Evolutionary conservation across 1,140 invertebrate species (phyloP).

Genomic region (Prorops nasuta): DNA sequence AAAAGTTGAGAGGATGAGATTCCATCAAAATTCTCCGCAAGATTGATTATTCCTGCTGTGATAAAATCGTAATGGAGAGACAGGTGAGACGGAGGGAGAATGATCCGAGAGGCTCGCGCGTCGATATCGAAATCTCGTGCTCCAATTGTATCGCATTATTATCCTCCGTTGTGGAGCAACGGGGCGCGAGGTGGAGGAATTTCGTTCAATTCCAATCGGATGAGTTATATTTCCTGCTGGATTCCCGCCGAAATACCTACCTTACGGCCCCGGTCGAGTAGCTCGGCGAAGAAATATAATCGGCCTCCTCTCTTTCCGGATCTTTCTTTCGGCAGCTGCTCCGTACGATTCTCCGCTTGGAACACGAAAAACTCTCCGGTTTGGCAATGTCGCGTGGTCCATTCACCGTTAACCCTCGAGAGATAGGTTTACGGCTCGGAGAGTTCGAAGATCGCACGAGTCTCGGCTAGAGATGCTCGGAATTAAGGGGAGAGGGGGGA

Average conservation of each 20-base stretch:
- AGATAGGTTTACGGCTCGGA: slow-evolving; percentile 20
- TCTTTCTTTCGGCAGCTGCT: too few relatives aligned
- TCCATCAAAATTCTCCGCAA: too few relatives aligned
- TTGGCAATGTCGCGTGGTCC: slow-evolving; percentile 24
- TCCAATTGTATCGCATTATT: too few relatives aligned
- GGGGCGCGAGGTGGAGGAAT: background rate
- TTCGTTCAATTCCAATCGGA: background rate
- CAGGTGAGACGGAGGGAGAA: background rate
- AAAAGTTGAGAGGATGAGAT: too few relatives aligned
- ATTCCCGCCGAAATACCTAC: slow-evolving; percentile 1
- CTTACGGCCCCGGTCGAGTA: slow-evolving; percentile 10
- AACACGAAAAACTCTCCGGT: slow-evolving; percentile 22
- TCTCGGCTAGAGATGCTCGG: slow-evolving; percentile 2
- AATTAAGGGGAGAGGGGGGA: background rate
- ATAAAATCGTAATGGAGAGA: background rate
- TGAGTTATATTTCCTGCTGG: background rate
- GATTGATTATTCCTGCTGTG: too few relatives aligned
- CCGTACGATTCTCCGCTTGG: too few relatives aligned
- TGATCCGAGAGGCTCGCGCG: too few relatives aligned
- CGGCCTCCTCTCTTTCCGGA: slow-evolving; percentile 9
- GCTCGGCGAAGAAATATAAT: slow-evolving; percentile 14
- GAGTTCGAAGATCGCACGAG: slow-evolving; percentile 12
- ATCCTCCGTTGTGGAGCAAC: too few relatives aligned
- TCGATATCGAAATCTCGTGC: too few relatives aligned
- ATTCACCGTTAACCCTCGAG: slow-evolving; percentile 29